phyloP scores from a whole-genome alignment of 2,888 invertebrate species.

The Hydroisotoma schaefferi region DNA sequence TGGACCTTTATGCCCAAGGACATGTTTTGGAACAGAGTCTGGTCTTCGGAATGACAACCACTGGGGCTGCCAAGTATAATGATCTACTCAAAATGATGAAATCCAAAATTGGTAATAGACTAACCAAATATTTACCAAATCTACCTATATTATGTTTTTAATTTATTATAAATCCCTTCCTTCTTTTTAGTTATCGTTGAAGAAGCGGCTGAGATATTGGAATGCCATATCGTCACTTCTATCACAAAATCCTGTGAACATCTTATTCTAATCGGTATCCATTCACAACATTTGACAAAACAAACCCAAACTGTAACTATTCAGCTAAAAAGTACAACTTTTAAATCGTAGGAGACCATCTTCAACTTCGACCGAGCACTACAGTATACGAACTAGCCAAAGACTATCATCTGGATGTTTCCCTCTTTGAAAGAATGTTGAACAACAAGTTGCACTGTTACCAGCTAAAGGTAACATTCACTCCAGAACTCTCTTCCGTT shows the following conservation, averaged over 20 bases:
- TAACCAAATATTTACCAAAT: background rate
- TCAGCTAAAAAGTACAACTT: too few species aligned
- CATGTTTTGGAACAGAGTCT: constrained; percentile 24
- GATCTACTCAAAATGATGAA: constrained; percentile 61
- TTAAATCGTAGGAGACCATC: constrained; percentile 71
- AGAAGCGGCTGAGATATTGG: constrained; percentile 84
- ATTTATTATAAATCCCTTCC: too few species aligned
- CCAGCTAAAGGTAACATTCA: constrained; percentile 47
- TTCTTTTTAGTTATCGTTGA: constrained; percentile 68
- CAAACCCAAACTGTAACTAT: background rate
- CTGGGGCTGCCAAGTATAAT: constrained; percentile 67
- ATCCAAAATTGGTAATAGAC: constrained; percentile 61
- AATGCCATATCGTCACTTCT: constrained; percentile 76
- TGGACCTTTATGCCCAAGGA: constrained; percentile 28
- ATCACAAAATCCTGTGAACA: constrained; percentile 71
- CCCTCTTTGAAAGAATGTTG: constrained; percentile 78
- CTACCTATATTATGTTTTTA: too few species aligned
- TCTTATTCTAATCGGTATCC: constrained; percentile 72
- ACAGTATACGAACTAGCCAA: constrained; percentile 66
- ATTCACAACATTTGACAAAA: background rate
- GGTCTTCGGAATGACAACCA: constrained; percentile 66
- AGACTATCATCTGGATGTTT: constrained; percentile 67
- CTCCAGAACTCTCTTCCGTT: background rate
- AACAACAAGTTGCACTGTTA: constrained; percentile 62
- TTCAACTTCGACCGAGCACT: constrained; percentile 71